These are phyloP conservation scores for Drosophila bocqueti DNA, from an alignment of 1,140 invertebrate species.

Conservation along the genomic window DNA sequence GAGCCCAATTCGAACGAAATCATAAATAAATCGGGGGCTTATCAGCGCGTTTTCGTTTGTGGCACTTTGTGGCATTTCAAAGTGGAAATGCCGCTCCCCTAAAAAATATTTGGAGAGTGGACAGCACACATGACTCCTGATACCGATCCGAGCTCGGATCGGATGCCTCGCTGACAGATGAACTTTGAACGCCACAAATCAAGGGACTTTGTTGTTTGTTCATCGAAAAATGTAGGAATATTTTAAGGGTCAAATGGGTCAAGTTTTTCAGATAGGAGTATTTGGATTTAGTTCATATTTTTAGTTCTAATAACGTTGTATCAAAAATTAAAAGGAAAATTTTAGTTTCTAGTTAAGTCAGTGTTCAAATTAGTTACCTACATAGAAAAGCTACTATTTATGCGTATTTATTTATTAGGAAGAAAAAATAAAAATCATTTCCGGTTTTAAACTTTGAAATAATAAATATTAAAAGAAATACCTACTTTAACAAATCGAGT, in stretches of 20 bases:
- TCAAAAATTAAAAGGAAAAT: too few species aligned
- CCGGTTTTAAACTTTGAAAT: too few species aligned
- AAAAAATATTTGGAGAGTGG: conserved; percentile 66
- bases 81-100: conserved; percentile 62
- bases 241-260: conserved; percentile 23
- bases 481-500: not conserved
- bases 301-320: too few species aligned
- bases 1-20: conserved; percentile 71
- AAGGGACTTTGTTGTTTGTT: conserved; percentile 7
- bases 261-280: conserved; percentile 23
- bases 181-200: conserved; percentile 46
- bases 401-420: too few species aligned
- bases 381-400: too few species aligned
- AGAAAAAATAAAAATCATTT: too few species aligned
- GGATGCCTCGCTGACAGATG: conserved; percentile 33
- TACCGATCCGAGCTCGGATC: conserved; percentile 25
- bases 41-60: conserved; percentile 56
- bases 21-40: conserved; percentile 81
- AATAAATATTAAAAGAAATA: too few species aligned
- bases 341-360: too few species aligned
- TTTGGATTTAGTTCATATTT: conserved; percentile 1
- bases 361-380: not conserved
- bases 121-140: conserved; percentile 55
- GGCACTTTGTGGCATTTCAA: conserved; percentile 57
- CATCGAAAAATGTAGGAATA: conserved; percentile 3